phyloP scores from a whole-genome alignment of 2,113 vertebrate species.

The Alethe diademata region DNA sequence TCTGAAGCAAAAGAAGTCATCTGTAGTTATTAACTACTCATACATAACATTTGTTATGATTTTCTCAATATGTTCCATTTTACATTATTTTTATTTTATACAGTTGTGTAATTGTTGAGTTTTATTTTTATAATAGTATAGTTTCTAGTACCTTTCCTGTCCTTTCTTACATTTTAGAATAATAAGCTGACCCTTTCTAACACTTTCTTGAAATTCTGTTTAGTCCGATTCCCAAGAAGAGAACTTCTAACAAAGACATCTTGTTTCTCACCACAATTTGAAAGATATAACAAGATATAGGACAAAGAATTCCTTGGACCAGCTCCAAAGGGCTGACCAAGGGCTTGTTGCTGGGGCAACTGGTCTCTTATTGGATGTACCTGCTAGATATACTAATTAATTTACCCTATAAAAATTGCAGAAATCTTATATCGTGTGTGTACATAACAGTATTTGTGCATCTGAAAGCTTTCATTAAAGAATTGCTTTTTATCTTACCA shows the following conservation, averaged over 20 bases:
- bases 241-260: not conserved
- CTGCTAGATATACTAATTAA: not conserved
- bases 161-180: not conserved
- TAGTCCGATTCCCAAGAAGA: not conserved
- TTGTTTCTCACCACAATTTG: not conserved
- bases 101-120: not conserved
- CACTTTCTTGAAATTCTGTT: not conserved
- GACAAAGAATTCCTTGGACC: not conserved
- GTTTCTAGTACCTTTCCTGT: not conserved
- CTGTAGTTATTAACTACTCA: not conserved
- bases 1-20: not conserved
- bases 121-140: not conserved
- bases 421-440: not conserved
- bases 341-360: not conserved
- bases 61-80: not conserved
- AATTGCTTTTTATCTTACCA: not conserved
- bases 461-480: not conserved
- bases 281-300: not conserved
- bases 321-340: not conserved
- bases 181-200: not conserved
- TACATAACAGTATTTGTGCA: accelerated
- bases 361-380: not conserved
- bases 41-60: not conserved
- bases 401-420: not conserved
- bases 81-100: not conserved